Evolutionary conservation across 1,140 invertebrate genomes (phyloP), one percentile per base, ranked within the genome.

Genomic region (Trichonephila clavipes): DNA sequence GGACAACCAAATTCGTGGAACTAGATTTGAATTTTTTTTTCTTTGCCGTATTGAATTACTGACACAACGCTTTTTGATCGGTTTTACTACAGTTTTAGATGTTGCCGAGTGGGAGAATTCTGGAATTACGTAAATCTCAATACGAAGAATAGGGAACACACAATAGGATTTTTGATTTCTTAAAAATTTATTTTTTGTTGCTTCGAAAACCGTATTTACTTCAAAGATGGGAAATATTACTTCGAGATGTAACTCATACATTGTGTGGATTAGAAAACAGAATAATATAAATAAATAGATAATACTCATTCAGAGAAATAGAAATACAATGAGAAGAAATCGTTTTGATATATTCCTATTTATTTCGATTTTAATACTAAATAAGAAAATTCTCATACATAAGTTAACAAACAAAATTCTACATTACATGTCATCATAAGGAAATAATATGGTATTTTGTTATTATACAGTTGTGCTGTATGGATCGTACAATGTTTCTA

Each of bases 1-100:
- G 88, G 88, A 81, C 72, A 62, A 81, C 40, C 88, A 82, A 90
- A 81, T 90, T 90, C 72, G 28, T 34, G 28, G 28, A 77, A 40
- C 72, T 77, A 14, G 24, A 34, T 77, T 34, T 34, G 28, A 28
- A 77, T 77, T 12, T 77, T 40, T 40, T 77, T 77, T 40, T 77
- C 72, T 19, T 34, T 34, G 6, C 14, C 12, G 16, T 77, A 77
- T 34, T 77, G 28, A 40, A 77, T 77, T 40, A 28, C 72, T 77
- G 72, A 19, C 4, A 18, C 28, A 77, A 34, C 24, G 34, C 34
- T 28, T 10, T 64, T 40, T 77, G 72, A 77, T 40, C 34, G 72
- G 40, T 77, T 40, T 77, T 77, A 18, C 16, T 40, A 19, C 72
- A 34, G 12, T 77, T 77, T 77, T 40, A 14, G 72, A 4, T 5